phyloP scores from a whole-genome alignment of 2,113 vertebrate species.

The Grus americana region DNA sequence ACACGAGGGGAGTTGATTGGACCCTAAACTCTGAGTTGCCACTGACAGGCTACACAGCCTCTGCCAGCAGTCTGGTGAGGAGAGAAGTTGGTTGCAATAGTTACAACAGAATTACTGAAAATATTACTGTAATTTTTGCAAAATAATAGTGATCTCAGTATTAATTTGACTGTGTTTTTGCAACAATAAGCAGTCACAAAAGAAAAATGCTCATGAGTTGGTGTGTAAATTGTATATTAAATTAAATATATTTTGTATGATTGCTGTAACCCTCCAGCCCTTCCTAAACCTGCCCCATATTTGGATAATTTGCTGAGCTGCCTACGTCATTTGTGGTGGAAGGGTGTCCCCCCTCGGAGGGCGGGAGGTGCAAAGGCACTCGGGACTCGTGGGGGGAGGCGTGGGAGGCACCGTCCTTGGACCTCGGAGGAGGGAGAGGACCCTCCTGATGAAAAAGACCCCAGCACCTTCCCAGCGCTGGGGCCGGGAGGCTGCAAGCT shows the following conservation, averaged over 20 bases:
- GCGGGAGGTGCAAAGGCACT: neutral
- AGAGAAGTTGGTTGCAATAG: neutral
- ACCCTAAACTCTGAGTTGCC: neutral
- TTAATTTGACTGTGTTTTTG: neutral
- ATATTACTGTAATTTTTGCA: neutral
- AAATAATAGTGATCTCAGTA: neutral
- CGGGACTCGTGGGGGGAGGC: accelerated
- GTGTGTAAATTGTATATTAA: neutral
- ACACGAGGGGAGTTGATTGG: neutral
- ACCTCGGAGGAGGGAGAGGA: neutral
- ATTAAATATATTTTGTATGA: neutral
- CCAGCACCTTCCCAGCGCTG: accelerated
- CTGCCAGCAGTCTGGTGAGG: neutral
- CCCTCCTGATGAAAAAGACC: neutral
- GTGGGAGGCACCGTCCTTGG: neutral
- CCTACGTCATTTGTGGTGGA: accelerated
- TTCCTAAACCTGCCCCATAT: neutral
- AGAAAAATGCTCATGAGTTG: neutral
- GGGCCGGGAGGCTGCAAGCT: neutral
- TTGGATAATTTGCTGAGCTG: neutral
- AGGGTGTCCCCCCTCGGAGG: accelerated
- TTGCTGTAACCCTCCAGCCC: neutral
- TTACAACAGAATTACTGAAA: neutral
- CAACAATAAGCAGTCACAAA: neutral
- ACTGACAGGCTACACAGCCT: neutral